A percentile compares a stretch with the other conserved stretches of the same genome.
Conservation (phyloP, 2,113 vertebrate species). For the Ursus arctos region DNA sequence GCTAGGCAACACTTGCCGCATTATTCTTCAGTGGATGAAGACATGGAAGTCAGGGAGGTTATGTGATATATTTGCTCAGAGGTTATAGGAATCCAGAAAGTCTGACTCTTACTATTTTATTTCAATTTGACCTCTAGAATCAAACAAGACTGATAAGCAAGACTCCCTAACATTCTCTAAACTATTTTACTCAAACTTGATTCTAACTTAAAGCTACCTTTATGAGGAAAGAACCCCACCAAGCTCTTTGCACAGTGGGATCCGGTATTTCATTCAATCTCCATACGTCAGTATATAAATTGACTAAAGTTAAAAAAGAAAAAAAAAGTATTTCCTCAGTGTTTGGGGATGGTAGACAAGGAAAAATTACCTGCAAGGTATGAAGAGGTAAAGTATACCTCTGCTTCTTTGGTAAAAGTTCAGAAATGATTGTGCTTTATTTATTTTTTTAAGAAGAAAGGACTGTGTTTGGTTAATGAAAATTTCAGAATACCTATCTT, state of each 20-base stretch:
- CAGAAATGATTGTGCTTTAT: neutral
- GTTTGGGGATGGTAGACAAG: neutral
- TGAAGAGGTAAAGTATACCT: neutral
- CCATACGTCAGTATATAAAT: neutral
- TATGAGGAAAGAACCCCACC: neutral
- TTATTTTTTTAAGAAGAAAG: neutral
- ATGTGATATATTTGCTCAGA: neutral
- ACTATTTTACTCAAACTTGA: conserved; percentile 15
- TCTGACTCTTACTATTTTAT: neutral
- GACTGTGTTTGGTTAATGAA: neutral
- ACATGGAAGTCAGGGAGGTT: neutral
- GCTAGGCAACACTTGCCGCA: neutral
- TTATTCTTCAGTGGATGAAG: neutral
- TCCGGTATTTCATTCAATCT: neutral
- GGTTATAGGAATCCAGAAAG: neutral
- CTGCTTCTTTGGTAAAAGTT: conserved; percentile 1
- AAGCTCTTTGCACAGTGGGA: neutral
- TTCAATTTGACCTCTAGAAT: neutral
- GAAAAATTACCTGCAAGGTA: neutral
- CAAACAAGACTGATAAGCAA: neutral
- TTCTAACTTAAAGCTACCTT: conserved; percentile 17
- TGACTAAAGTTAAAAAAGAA: neutral
- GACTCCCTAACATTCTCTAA: neutral
- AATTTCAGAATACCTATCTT: neutral
- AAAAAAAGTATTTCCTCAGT: neutral